Evolutionary conservation across 2,888 invertebrate genomes (phyloP).

Genomic region (Eudemis profundana): DNA sequence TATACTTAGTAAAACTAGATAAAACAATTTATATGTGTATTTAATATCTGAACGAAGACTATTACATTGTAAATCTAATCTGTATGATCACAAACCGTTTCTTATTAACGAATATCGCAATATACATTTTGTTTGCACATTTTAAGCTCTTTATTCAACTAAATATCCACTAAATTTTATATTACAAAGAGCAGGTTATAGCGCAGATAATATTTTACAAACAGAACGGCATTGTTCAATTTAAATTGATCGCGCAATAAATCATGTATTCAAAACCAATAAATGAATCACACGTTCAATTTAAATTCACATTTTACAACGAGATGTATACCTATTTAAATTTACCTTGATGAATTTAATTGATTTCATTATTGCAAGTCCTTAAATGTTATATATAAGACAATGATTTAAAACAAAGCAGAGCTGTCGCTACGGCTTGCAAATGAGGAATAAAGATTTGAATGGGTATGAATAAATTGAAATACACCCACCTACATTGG

Average conservation of each 20-base stretch:
- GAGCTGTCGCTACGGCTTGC: neutral
- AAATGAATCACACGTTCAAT: slow-evolving; percentile 27
- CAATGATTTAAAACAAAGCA: neutral
- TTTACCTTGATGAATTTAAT: neutral
- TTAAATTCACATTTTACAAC: slow-evolving; percentile 20
- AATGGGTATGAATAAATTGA: slow-evolving; percentile 40
- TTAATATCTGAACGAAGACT: no score
- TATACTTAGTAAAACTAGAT: no score
- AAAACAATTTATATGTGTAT: no score
- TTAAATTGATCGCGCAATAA: slow-evolving; percentile 48
- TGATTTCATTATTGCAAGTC: neutral
- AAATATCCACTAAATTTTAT: slow-evolving; percentile 20
- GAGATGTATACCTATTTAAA: neutral
- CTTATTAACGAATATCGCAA: neutral
- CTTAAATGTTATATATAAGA: neutral
- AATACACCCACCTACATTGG: slow-evolving; percentile 31
- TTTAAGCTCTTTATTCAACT: slow-evolving; percentile 14
- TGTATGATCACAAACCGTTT: no score
- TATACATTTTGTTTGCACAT: neutral
- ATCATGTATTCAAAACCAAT: slow-evolving; percentile 45
- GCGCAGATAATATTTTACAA: slow-evolving; percentile 42
- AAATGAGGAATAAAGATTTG: slow-evolving; percentile 21
- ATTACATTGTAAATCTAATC: no score
- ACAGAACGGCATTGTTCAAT: slow-evolving; percentile 47
- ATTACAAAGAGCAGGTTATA: slow-evolving; percentile 35